Conservation (phyloP, 2,888 invertebrate genomes). For the Encarsia formosa region DNA sequence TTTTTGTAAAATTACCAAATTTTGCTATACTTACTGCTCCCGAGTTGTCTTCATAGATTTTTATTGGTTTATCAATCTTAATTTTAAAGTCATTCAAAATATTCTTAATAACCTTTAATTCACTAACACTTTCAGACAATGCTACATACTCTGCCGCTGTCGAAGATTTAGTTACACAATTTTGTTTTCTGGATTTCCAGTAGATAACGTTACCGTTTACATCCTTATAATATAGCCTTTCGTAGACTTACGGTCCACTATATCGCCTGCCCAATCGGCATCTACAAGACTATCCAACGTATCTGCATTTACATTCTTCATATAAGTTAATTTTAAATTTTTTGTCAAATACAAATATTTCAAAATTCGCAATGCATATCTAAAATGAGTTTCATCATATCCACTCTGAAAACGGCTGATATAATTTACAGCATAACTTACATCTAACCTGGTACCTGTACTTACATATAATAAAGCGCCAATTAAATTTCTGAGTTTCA, state of each 20-base stretch:
- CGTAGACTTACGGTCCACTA: background rate
- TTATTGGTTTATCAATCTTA: conserved; percentile 11
- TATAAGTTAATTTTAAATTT: conserved; percentile 12
- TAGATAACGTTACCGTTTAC: conserved; percentile 19
- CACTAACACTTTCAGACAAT: conserved; percentile 22
- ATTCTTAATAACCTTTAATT: conserved; percentile 16
- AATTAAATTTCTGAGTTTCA: conserved; percentile 22
- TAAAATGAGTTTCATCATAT: conserved; percentile 21
- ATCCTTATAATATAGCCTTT: conserved; percentile 8
- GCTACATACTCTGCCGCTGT: conserved; percentile 29
- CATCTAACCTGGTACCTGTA: conserved; percentile 19
- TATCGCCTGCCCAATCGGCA: conserved; percentile 11
- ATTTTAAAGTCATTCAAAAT: conserved; percentile 9
- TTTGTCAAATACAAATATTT: conserved; percentile 20
- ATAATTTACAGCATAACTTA: conserved; percentile 23
- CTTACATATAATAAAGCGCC: conserved; percentile 23
- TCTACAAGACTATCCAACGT: conserved; percentile 4
- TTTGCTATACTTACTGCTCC: conserved; percentile 22
- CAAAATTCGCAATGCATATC: conserved; percentile 10
- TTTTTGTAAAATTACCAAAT: conserved; percentile 24
- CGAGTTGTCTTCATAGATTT: conserved; percentile 23
- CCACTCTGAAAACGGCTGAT: conserved; percentile 19
- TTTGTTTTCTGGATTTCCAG: conserved; percentile 28
- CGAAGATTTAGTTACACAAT: conserved; percentile 25
- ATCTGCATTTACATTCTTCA: background rate